These are phyloP conservation scores for Himalopsyche anomala DNA, from an alignment of 2,888 invertebrate species.

Conservation along the genomic window DNA sequence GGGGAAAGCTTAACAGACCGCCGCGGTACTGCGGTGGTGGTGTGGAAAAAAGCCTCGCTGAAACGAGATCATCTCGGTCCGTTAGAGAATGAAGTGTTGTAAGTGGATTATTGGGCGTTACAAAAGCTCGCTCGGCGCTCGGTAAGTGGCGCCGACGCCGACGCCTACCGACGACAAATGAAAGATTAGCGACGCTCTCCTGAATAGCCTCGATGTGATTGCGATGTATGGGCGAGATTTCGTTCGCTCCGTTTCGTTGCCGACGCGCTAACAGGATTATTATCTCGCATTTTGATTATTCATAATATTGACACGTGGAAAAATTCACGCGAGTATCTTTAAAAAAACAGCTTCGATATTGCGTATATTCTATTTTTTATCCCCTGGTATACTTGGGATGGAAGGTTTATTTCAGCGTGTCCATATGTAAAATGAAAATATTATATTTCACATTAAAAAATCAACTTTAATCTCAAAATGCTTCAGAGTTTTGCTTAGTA, in stretches of 20 bases:
- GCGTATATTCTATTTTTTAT: too few relatives aligned
- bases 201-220: constrained; percentile 9
- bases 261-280: constrained; percentile 2
- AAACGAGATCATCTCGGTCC: constrained; percentile 63
- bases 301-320: constrained; percentile 20
- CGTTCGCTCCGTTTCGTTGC: constrained; percentile 12
- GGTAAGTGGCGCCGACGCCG: neutral
- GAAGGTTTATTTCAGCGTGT: too few relatives aligned
- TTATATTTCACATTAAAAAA: too few relatives aligned
- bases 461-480: too few relatives aligned
- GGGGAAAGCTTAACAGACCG: constrained; percentile 20
- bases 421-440: too few relatives aligned
- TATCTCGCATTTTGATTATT: constrained; percentile 11
- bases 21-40: constrained; percentile 36
- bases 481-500: too few relatives aligned
- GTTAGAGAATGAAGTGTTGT: constrained; percentile 59
- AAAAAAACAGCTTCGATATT: too few relatives aligned
- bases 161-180: constrained; percentile 41
- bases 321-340: constrained; percentile 1
- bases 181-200: constrained; percentile 39
- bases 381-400: too few relatives aligned
- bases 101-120: constrained; percentile 55
- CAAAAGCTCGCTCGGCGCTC: constrained; percentile 33
- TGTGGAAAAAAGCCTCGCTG: constrained; percentile 54
- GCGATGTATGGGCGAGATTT: constrained; percentile 17